These are phyloP conservation scores for Brachymystax lenok DNA, from an alignment of 2,797 vertebrate genomes.

Conservation along the genomic window DNA sequence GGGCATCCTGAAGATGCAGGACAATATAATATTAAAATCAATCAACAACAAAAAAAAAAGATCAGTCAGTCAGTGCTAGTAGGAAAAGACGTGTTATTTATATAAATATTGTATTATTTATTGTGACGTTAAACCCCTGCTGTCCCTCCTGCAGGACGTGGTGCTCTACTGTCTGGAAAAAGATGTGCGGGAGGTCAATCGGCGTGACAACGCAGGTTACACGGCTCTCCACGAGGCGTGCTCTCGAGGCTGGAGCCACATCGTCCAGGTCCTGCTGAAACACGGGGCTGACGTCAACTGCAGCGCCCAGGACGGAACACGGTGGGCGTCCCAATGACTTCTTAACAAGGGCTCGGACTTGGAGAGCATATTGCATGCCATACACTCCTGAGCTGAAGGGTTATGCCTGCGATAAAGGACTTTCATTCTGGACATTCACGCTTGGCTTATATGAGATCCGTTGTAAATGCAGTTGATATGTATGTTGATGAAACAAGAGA, in stretches of 20 bases:
- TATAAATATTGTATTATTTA: no score
- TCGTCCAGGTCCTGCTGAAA: constrained; percentile 91
- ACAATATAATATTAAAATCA: no score
- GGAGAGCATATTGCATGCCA: not conserved
- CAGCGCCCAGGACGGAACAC: constrained; percentile 95
- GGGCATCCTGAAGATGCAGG: no score
- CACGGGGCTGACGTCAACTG: constrained; percentile 97
- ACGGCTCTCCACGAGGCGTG: constrained; percentile 96
- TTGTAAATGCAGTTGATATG: no score
- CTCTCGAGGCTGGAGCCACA: constrained; percentile 91
- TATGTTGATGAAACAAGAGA: no score
- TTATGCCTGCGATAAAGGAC: not conserved
- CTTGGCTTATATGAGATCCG: no score
- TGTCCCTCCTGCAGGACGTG: constrained; percentile 80
- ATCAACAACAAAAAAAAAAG: no score
- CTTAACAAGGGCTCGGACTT: not conserved
- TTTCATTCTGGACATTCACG: no score
- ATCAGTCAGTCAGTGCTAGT: no score
- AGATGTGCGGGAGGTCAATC: constrained; percentile 91
- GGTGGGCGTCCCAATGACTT: constrained; percentile 71
- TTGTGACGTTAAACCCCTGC: not conserved
- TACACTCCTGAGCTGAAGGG: no score
- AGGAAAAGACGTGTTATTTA: no score
- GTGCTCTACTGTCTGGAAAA: constrained; percentile 97
- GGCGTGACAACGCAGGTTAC: constrained; percentile 95